Evolutionary conservation across 2,113 vertebrate species (phyloP), one percentile per base, ranked within the genome.

Genomic region (Reinhardtius hippoglossoides): DNA sequence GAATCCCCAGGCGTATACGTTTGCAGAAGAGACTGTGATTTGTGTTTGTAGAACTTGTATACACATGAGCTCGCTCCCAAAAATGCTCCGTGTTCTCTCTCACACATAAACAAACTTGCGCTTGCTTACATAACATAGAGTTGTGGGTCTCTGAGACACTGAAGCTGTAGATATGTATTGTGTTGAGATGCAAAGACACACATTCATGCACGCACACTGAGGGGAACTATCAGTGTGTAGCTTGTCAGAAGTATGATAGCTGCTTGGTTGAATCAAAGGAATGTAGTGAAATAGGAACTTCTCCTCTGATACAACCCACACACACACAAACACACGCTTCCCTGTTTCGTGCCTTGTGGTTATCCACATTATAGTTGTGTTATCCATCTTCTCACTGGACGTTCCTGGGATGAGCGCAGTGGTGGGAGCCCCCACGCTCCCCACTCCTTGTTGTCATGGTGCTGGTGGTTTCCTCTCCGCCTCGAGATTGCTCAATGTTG

Each of bases 241-340:
- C 63, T 79, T 85, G 78, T 87, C 79, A 82, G 80, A 87, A 83
- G 88, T 90, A 77, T 87, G 67, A 74, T 72, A 74, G 73, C 59
- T 88, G 84, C 83, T 86, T 86, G 79, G 78, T 86, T 87, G 81
- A 81, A 86, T 90, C 67, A 71, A 74, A 92, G 90, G 89, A 91
- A 92, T 94, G 86, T 73, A 80, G 62, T 90, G 87, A 91, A 92
- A 92, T 74, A 78, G 52, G 83, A 93, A 67, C 81, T 81, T 15
- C 62, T 78, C 67, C 68, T 58, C 67, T 59, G 52, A 23, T 24
- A 26, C 9, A 9, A 9, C 35, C 31, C 15, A 48, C 42, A 44
- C 42, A 14, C 42, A 44, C 1, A 48, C 44, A 48, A 15, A 16
- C 44, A 18, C 15, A 48, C 42, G n/a, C 59, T 48, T 68, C 61